Evolutionary conservation across 1,140 invertebrate species (phyloP), one percentile per base, ranked within the genome.

Genomic region (Campoletis sonorensis): DNA sequence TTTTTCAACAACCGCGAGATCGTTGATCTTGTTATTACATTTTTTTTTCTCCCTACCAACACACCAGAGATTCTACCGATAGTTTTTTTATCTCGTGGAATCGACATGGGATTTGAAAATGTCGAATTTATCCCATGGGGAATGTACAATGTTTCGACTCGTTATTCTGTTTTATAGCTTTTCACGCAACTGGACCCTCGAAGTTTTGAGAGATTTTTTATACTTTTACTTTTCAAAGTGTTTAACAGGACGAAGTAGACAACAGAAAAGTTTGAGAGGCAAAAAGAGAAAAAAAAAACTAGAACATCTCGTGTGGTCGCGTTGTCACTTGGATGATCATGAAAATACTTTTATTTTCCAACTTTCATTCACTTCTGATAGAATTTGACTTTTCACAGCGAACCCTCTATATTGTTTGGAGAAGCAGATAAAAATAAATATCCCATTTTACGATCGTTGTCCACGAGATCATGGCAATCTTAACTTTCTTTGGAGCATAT

Each of bases 201-300:
- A 67, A 23, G 26, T 26, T 26, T 67, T 15, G 21, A 23, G 61
- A 8, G 21, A 26, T 27, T 67, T 23, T 67, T 67, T 67, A 67
- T 67, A 67, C 61, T 67, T 67, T 27, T 67, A 67, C 61, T 67
- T 30, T 67, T 13, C 61, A 15, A 67, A 67, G 61, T 67, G 23
- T 67, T 1, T 21, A n/a, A 58, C 54, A 23, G 15, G 23, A 4
- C 21, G 23, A 67, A 15, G 18, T 26, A 26, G 3, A 67, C 11
- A 27, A 26, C n/a, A 67, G 15, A 27, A 15, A 67, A 67, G 21
- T 26, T n/a, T 30, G 13, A 11, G 21, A 26, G 61, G 10, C 4
- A 13, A 16, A 3, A 11, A 67, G 30, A 27, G 30, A 4, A 67
- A 27, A 27, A 10, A 27, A 16, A 67, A n/a, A n/a, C n/a, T n/a